Conservation (phyloP, 2,797 vertebrate genomes). For the Falco concolor region DNA sequence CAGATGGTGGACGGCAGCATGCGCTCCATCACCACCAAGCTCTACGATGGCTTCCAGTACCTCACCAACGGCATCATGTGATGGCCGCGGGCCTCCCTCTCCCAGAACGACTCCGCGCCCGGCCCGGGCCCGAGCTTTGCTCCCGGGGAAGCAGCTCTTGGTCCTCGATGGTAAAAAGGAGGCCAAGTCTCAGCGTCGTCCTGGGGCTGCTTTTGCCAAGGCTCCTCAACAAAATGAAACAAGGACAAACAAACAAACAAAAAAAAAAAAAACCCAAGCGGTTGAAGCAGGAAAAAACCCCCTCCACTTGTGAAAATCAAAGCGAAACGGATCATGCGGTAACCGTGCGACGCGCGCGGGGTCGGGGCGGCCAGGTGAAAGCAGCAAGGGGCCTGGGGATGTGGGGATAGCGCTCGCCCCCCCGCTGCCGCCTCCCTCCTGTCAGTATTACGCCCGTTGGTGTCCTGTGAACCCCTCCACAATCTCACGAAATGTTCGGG, state of each 20-base stretch:
- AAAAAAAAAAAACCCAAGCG: neutral
- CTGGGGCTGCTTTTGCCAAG: neutral
- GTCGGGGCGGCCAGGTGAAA: neutral
- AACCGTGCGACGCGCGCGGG: neutral
- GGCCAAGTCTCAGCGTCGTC: neutral
- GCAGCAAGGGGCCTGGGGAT: neutral
- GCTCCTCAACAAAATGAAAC: neutral
- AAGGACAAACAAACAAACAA: neutral
- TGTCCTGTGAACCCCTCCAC: neutral
- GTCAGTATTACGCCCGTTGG: neutral
- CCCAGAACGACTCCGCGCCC: neutral
- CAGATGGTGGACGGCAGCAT: constrained; percentile 94
- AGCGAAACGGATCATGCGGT: constrained; percentile 4
- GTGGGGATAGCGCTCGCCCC: fast-evolving
- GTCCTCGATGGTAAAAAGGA: fast-evolving
- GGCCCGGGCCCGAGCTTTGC: neutral
- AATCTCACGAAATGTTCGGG: neutral
- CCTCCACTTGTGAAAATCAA: neutral
- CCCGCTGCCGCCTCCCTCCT: neutral
- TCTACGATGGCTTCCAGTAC: constrained; percentile 98
- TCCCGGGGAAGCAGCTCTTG: neutral
- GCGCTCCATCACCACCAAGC: constrained; percentile 92
- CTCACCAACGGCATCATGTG: constrained; percentile 99
- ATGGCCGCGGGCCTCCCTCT: neutral
- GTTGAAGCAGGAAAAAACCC: neutral